phyloP scores from a whole-genome alignment of 2,113 vertebrate species.

The Polypterus bichir region DNA sequence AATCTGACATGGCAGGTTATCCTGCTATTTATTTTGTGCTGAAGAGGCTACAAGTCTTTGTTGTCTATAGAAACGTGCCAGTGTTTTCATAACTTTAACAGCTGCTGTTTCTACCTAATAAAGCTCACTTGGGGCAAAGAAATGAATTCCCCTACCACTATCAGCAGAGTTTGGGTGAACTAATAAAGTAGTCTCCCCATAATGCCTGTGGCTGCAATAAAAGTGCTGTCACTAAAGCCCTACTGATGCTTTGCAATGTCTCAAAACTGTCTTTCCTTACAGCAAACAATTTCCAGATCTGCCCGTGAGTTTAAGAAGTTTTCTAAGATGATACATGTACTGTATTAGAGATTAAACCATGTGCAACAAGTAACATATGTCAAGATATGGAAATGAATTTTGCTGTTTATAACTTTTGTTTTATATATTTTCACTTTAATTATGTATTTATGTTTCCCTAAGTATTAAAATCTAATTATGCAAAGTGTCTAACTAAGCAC shows the following conservation, averaged over 20 bases:
- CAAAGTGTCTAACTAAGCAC: too few relatives aligned
- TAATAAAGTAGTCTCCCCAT: conserved; percentile 62
- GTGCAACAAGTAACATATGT: too few relatives aligned
- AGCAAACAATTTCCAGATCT: background rate
- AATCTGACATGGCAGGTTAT: too few relatives aligned
- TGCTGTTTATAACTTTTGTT: too few relatives aligned
- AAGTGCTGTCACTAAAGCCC: conserved; percentile 31
- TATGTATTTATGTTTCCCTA: too few relatives aligned
- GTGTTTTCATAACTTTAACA: conserved; percentile 59
- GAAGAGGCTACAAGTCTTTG: background rate
- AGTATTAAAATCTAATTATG: too few relatives aligned
- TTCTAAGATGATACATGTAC: too few relatives aligned
- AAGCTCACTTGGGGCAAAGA: conserved; percentile 64
- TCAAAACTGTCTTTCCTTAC: background rate
- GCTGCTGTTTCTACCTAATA: conserved; percentile 69
- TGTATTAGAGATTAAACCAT: too few relatives aligned
- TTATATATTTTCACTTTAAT: too few relatives aligned
- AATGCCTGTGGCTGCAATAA: conserved; percentile 64
- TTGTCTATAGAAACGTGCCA: conserved; percentile 57
- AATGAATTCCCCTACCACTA: conserved; percentile 74
- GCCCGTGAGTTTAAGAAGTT: too few relatives aligned
- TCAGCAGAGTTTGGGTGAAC: conserved; percentile 57
- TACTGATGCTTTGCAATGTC: background rate
- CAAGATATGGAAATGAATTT: too few relatives aligned
- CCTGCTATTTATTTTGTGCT: too few relatives aligned